Percentiles rank a stretch among this genome's conserved stretches.
Evolutionary conservation across 1,140 invertebrate genomes (phyloP).

Genomic region (Chelonus insularis): DNA sequence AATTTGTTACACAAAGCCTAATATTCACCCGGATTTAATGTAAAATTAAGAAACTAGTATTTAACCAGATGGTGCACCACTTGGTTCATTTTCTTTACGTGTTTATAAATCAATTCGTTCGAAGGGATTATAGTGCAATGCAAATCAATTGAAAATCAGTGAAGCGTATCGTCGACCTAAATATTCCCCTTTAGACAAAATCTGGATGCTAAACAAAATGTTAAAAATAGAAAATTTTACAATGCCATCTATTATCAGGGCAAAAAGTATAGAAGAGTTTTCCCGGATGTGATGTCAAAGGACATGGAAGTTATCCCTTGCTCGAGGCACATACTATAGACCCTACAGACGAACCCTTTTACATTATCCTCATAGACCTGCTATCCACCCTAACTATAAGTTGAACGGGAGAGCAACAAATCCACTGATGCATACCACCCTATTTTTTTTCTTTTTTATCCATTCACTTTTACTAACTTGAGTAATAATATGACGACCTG

Average conservation of each 20-base stretch:
- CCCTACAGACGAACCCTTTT: conserved; percentile 38
- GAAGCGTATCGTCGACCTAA: not conserved
- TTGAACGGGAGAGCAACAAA: conserved; percentile 28
- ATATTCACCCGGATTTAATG: too few relatives aligned
- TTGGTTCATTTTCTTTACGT: too few relatives aligned
- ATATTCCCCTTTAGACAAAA: too few relatives aligned
- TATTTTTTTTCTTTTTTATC: conserved; percentile 28
- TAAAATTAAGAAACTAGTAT: too few relatives aligned
- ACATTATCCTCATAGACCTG: conserved; percentile 32
- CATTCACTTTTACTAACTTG: conserved; percentile 24
- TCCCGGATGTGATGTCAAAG: too few relatives aligned
- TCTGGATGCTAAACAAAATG: too few relatives aligned
- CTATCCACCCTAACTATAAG: conserved; percentile 29
- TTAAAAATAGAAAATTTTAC: too few relatives aligned
- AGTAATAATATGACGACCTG: conserved; percentile 25
- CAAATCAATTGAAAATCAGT: conserved; percentile 19
- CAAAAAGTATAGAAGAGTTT: not conserved
- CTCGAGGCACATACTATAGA: not conserved
- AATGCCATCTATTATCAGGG: not conserved
- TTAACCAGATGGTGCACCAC: too few relatives aligned
- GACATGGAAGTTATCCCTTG: too few relatives aligned
- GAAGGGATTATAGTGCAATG: not conserved
- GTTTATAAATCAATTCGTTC: conserved; percentile 28
- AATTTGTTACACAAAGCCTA: too few relatives aligned
- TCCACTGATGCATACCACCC: conserved; percentile 34